Evolutionary conservation across 2,888 invertebrate species (phyloP).

Genomic region (Selenia dentaria): DNA sequence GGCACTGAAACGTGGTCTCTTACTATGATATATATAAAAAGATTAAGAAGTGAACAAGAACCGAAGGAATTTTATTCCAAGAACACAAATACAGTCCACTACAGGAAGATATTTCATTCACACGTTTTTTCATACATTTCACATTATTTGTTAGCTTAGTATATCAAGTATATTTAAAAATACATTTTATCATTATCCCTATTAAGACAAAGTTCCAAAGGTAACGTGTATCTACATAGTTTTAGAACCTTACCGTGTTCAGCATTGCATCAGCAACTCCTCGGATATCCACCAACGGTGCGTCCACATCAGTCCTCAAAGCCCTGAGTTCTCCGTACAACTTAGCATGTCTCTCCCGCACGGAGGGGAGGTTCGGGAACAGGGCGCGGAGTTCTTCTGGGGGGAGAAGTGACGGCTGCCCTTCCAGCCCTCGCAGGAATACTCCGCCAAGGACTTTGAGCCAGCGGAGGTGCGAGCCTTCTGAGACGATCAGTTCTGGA

Average conservation of each 20-base stretch:
- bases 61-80: too few species aligned
- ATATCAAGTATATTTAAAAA: too few species aligned
- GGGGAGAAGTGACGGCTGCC: constrained; percentile 87
- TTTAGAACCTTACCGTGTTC: constrained; percentile 68
- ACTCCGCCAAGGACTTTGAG: constrained; percentile 93
- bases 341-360: constrained; percentile 81
- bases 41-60: too few species aligned
- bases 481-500: constrained; percentile 91
- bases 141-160: too few species aligned
- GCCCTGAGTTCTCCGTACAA: constrained; percentile 63
- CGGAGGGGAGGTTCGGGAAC: constrained; percentile 94
- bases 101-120: too few species aligned
- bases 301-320: constrained; percentile 42
- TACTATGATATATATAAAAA: too few species aligned
- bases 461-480: constrained; percentile 94
- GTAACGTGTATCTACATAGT: too few species aligned
- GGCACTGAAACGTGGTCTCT: too few species aligned
- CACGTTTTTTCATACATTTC: too few species aligned
- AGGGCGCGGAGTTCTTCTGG: constrained; percentile 90
- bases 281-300: constrained; percentile 58
- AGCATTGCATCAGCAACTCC: constrained; percentile 71
- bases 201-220: too few species aligned
- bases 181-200: too few species aligned
- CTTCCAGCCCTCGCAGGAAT: constrained; percentile 91
- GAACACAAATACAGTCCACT: too few species aligned